Base-by-base conservation (phyloP, 2,888 invertebrate genomes). In the Dasypolia templi region DNA sequence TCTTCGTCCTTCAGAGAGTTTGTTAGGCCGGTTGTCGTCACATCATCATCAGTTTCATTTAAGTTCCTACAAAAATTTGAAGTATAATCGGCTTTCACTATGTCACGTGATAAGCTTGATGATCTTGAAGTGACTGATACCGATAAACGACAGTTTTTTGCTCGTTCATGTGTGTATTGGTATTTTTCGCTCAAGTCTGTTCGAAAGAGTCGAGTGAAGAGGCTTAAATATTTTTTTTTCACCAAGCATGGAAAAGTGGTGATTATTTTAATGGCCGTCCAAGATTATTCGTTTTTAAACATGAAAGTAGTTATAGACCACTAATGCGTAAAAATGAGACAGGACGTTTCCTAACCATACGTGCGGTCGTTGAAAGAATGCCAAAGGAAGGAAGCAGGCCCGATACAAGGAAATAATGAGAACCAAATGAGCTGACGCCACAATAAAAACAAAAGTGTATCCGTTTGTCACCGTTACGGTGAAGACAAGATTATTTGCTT, bases 371-470 rank as follows among this genome's bases (percentile, higher is more conserved):
- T 81, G 84, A 84, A 68, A 68, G 71, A 75, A 17, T 74, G 81
- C 67, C 75, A 81, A 75, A 49, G 51, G 58, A 70, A 65, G 59
- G 61, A 68, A 74, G 63, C 53, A n/a, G 42, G 68, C 51, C 49
- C 69, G 42, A 29, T 44, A 80, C 75, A 75, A 68, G 67, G 63
- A 69, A 71, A 83, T 11, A 46, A 61, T 14, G 42, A 66, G n/a
- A 71, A 84, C 71, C 44, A 66, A 84, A 81, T 64, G 66, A 84
- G 69, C 32, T 75, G 29, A 65, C 68, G 53, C 32, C 68, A 56
- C 46, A 69, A 66, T 75, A 72, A 81, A 83, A 84, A 69, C 66
- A 75, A 76, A 67, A 65, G 42, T 55, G 39, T 71, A 55, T 84
- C 61, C 61, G 56, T 81, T 65, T 81, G 58, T 58, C 73, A 61